These are phyloP conservation scores for Bolinopsis microptera DNA, from an alignment of 37 sponge, comb jelly and placozoan species.

Conservation along the genomic window DNA sequence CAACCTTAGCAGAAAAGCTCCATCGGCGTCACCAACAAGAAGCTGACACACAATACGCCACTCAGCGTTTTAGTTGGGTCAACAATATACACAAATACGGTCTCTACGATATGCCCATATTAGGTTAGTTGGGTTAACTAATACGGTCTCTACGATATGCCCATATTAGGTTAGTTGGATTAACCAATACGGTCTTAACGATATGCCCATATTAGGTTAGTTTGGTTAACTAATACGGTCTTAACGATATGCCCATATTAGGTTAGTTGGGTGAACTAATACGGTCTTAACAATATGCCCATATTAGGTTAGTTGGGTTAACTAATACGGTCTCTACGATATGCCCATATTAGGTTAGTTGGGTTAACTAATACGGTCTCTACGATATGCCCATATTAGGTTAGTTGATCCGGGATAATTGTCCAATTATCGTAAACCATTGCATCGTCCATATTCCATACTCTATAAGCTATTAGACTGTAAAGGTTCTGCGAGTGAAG, in stretches of 20 bases:
- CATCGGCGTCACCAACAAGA: slow-evolving; percentile 38
- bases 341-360: no score
- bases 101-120: slow-evolving; percentile 64
- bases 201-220: slow-evolving; percentile 62
- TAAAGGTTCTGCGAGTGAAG: no score
- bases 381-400: no score
- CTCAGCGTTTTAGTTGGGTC: slow-evolving; percentile 57
- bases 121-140: slow-evolving; percentile 56
- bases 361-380: no score
- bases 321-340: no score
- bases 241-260: slow-evolving; percentile 65
- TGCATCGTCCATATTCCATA: no score
- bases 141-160: slow-evolving; percentile 62
- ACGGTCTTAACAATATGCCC: no score
- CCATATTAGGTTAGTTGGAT: slow-evolving; percentile 57
- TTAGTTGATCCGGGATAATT: no score
- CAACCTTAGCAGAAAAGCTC: background rate
- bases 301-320: no score
- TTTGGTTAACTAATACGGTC: slow-evolving; percentile 44
- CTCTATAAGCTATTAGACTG: no score
- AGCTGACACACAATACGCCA: slow-evolving; percentile 14
- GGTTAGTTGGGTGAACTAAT: no score
- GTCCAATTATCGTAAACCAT: no score
- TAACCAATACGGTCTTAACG: slow-evolving; percentile 58
- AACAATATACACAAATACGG: slow-evolving; percentile 41